These are phyloP conservation scores for Spea multiplicata DNA, from an alignment of 2,113 vertebrate genomes.

Conservation along the genomic window DNA sequence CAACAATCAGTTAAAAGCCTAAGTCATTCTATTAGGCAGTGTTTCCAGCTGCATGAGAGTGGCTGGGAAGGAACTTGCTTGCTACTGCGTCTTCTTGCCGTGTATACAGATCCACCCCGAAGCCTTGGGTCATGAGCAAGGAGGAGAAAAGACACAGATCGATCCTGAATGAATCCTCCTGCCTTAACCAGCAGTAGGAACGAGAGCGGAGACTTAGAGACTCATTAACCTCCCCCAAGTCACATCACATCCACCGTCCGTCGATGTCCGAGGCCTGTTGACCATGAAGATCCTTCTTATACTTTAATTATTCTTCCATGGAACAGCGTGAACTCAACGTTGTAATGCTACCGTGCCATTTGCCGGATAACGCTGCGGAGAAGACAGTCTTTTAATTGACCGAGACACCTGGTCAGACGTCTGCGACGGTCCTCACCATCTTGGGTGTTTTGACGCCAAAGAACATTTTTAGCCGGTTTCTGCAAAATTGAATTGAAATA, in stretches of 20 bases:
- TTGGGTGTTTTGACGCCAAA: too few species aligned
- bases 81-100: constrained; percentile 4
- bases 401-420: too few species aligned
- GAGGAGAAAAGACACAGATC: constrained; percentile 21
- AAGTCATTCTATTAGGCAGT: constrained; percentile 22
- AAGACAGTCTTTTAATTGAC: too few species aligned
- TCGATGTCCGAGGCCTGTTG: neutral
- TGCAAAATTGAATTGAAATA: too few species aligned
- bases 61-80: constrained; percentile 18
- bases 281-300: neutral
- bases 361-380: too few species aligned
- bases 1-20: constrained; percentile 20
- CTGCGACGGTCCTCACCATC: too few species aligned
- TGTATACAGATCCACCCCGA: constrained; percentile 15
- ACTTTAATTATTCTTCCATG: too few species aligned
- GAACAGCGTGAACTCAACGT: too few species aligned
- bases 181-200: neutral
- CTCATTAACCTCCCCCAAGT: neutral
- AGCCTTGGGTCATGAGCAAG: constrained; percentile 33
- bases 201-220: neutral
- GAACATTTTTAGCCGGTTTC: too few species aligned
- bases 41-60: constrained; percentile 30
- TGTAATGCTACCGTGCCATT: too few species aligned
- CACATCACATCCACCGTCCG: neutral
- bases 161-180: constrained; percentile 1